Conservation (phyloP, 2,888 invertebrate genomes). For the Operophtera brumata region DNA sequence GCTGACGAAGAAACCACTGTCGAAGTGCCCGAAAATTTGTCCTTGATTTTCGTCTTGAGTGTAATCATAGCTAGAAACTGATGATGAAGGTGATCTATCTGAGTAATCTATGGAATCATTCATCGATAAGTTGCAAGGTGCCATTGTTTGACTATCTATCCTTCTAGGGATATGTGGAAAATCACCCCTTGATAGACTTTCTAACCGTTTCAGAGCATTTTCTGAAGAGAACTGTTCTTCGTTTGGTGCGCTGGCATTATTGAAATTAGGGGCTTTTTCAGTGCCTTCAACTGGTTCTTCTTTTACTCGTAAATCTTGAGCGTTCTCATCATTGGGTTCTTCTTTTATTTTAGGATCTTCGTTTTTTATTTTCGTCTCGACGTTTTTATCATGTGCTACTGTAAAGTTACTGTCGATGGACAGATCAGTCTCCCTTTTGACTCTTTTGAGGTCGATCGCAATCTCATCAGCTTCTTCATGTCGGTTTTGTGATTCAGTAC, state of each 20-base stretch:
- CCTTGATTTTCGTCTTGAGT: conserved; percentile 82
- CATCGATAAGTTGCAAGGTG: conserved; percentile 63
- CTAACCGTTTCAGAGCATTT: conserved; percentile 87
- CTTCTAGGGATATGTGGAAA: conserved; percentile 78
- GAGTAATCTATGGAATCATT: conserved; percentile 67
- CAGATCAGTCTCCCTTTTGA: conserved; percentile 56
- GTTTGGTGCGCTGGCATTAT: conserved; percentile 40
- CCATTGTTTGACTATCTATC: conserved; percentile 51
- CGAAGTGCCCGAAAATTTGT: conserved; percentile 85
- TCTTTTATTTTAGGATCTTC: conserved; percentile 51
- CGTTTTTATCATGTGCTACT: conserved; percentile 31
- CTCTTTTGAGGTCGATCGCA: conserved; percentile 62
- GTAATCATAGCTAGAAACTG: conserved; percentile 81
- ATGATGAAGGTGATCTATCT: conserved; percentile 81
- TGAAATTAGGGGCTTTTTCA: conserved; percentile 41
- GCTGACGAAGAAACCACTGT: conserved; percentile 85
- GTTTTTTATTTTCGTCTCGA: conserved; percentile 57
- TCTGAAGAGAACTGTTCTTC: conserved; percentile 73
- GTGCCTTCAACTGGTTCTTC: conserved; percentile 64
- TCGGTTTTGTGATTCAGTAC: conserved; percentile 45
- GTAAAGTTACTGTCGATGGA: conserved; percentile 31
- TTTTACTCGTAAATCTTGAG: conserved; percentile 65
- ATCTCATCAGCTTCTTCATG: conserved; percentile 51
- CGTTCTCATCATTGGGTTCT: conserved; percentile 54
- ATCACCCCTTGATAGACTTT: conserved; percentile 89